Base-by-base conservation (phyloP, 1,140 invertebrate species). In the Cydia splendana region DNA sequence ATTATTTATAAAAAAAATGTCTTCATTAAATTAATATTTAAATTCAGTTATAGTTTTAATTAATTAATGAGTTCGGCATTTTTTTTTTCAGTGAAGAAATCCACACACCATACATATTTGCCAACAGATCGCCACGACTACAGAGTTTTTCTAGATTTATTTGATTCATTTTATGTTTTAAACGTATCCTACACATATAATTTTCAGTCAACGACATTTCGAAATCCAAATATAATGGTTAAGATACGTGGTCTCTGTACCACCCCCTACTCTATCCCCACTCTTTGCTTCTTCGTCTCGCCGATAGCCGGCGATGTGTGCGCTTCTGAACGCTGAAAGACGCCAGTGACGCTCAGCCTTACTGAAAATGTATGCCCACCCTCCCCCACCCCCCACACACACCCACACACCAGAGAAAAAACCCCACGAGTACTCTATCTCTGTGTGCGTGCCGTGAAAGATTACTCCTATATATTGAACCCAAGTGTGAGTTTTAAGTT, bases 231-330 rank as follows among this genome's bases (percentile, higher is more conserved):
- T 2, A 42, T 42, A 7, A 42, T 42, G 7, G 7, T 42, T 42
- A 2, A 38, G 9, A 42, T 10, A 10, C 1, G n/a, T 7, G 5
- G 51, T 18, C 30, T 75, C 53, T 65, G 15, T 62, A 13, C 13
- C 18, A 24, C 13, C 6, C 18, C 12, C 18, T 89, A 84, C 78
- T 79, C 89, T 91, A 74, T 76, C 74, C 15, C 42, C 79, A 87
- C 85, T 89, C 88, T 91, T 89, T 87, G 86, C 88, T 91, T 85
- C 90, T 91, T 91, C 91, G 91, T 86, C 88, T 91, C 91, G 85
- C 90, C 91, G 87, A 92, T 92, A 88, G 84, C 87, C 85, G 81
- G 81, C 85, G 82, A 90, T 92, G 91, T 92, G 91, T 91, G 91
- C 88, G 80, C 88, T 86, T 87, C 82, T 88, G 83, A 84, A 87